Evolutionary conservation across 1,140 invertebrate species (phyloP), one percentile per base, ranked within the genome.

Genomic region (Eupeodes corollae): DNA sequence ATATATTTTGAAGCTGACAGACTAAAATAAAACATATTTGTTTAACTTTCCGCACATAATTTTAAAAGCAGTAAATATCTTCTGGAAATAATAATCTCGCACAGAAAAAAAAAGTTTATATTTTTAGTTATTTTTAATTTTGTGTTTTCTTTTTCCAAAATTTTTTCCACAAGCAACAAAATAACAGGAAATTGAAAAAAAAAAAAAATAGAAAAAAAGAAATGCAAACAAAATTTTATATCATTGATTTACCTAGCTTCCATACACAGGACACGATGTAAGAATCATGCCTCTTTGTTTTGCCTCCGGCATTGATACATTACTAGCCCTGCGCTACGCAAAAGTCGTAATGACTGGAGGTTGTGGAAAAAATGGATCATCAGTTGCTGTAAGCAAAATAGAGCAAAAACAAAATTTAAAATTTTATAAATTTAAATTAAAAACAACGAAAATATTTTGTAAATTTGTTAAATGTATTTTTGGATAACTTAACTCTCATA

Each of bases 281-380:
- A 56, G 60, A 46, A 51, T 42, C 42, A 19, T 65, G 52, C 61
- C 65, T 33, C 51, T 67, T 51, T 67, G 57, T 58, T 48, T 62
- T 53, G 64, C 62, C 48, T 57, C 56, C 43, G 56, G 58, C 50
- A 48, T 67, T 45, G 57, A 65, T 56, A 51, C 61, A 51, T 49
- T 61, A 44, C 53, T 67, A 56, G 48, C 56, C 30, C 47, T 60
- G 43, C 60, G 60, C 48, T 66, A 65, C 52, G 42, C 54, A 9
- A 61, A 76, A 58, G 79, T 87, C 66, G 91, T 94, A 68, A 82
- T 91, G 63, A 82, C 81, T 59, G 92, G 92, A 63, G 95, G 94
- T 68, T 82, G 88, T 56, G 94, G 94, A 59, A 96, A 93, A 78
- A 98, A 98, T 75, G 93, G 93, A 72, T 88, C 84, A 57, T 83